Evolutionary conservation across 2,113 vertebrate genomes (phyloP).

Genomic region (Malurus melanocephalus): DNA sequence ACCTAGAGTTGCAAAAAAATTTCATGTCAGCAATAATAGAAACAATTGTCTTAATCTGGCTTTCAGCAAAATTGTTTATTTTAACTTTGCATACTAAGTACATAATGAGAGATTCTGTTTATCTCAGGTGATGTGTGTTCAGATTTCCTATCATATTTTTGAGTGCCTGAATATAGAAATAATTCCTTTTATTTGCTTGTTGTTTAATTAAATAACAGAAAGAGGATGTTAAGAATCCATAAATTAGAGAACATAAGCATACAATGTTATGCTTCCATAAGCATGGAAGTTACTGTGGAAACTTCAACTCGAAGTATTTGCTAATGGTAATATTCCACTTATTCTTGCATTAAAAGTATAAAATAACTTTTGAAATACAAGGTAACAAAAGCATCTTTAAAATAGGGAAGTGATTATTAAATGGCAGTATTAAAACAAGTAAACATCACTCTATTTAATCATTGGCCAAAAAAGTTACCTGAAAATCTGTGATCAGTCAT

Average conservation of each 20-base stretch:
- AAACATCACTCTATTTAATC: neutral
- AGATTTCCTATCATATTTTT: neutral
- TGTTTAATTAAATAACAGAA: neutral
- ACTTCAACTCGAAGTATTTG: neutral
- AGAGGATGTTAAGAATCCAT: neutral
- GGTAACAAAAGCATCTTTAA: neutral
- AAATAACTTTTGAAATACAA: neutral
- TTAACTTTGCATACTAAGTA: neutral
- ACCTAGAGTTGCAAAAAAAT: neutral
- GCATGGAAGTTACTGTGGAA: conserved; percentile 1
- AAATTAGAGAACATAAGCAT: neutral
- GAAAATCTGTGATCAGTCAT: neutral
- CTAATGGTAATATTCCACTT: neutral
- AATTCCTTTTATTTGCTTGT: neutral
- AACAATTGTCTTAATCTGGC: conserved; percentile 12
- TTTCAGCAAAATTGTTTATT: conserved; percentile 7
- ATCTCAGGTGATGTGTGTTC: neutral
- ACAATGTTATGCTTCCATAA: neutral
- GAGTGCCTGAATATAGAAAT: neutral
- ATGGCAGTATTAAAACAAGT: neutral
- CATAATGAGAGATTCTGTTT: neutral
- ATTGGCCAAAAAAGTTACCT: neutral
- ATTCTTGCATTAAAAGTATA: neutral
- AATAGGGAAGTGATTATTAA: neutral
- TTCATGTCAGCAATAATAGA: neutral